Percentiles rank a stretch among this genome's conserved stretches.
Conservation (phyloP, 2,888 invertebrate species). For the Lasioglossum villosulum region DNA sequence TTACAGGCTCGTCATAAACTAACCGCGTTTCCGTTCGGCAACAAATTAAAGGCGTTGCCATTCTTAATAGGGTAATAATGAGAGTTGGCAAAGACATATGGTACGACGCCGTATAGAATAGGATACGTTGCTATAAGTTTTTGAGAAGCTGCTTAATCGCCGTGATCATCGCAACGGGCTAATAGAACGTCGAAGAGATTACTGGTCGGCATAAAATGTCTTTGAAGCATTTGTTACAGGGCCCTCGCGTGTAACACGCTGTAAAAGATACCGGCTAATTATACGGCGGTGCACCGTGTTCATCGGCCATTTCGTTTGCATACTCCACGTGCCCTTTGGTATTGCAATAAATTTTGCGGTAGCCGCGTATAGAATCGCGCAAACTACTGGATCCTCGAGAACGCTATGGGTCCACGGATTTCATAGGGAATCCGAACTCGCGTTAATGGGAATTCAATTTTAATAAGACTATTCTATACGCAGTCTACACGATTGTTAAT, state of each 20-base stretch:
- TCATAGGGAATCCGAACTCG: constrained; percentile 10
- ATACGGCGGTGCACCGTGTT: constrained; percentile 46
- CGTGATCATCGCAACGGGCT: constrained; percentile 34
- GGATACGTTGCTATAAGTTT: constrained; percentile 43
- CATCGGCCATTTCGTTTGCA: constrained; percentile 63
- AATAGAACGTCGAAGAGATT: constrained; percentile 51
- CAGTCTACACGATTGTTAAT: constrained; percentile 12
- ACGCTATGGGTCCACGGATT: constrained; percentile 13
- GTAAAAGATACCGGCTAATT: constrained; percentile 59
- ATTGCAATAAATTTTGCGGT: constrained; percentile 54
- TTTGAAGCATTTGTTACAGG: constrained; percentile 49
- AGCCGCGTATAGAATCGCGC: constrained; percentile 19
- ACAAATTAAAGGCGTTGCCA: constrained; percentile 29
- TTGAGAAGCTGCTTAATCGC: constrained; percentile 48
- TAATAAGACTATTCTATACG: constrained; percentile 26
- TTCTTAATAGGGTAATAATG: constrained; percentile 43
- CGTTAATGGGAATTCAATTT: constrained; percentile 38
- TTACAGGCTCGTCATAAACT: constrained; percentile 27
- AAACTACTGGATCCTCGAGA: constrained; percentile 4
- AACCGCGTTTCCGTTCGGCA: constrained; percentile 31
- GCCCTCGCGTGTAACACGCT: constrained; percentile 52
- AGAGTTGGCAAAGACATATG: constrained; percentile 35
- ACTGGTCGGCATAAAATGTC: constrained; percentile 29
- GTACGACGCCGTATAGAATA: constrained; percentile 37
- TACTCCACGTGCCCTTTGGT: constrained; percentile 54